phyloP scores from a whole-genome alignment of 92 coral and sea anemone genomes.

The Porites divaricata region DNA sequence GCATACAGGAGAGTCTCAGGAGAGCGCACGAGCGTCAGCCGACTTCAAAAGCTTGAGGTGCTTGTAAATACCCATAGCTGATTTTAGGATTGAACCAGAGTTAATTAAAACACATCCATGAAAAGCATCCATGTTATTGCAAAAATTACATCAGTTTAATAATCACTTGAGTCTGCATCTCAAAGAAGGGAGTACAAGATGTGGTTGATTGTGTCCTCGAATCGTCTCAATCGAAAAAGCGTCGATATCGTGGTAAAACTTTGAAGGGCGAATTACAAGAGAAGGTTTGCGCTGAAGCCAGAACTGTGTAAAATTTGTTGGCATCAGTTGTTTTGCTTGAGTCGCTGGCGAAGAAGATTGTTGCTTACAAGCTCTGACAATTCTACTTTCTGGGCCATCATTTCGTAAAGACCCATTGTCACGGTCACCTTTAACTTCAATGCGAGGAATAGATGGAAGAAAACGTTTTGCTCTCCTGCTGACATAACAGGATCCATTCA shows the following conservation, averaged over 20 bases:
- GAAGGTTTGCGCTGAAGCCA: conserved; percentile 41
- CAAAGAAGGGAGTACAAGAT: conserved; percentile 45
- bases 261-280: conserved; percentile 56
- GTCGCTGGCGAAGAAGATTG: not conserved
- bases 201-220: conserved; percentile 56
- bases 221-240: conserved; percentile 65
- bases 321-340: conserved; percentile 12
- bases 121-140: not conserved
- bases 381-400: not conserved
- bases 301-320: conserved; percentile 14
- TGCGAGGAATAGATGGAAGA: conserved; percentile 8
- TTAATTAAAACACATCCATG: too few relatives aligned
- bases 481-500: conserved; percentile 10
- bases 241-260: conserved; percentile 57
- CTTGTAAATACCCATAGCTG: too few relatives aligned
- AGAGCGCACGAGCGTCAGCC: too few relatives aligned
- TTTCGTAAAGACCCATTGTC: too few relatives aligned
- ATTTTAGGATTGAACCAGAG: too few relatives aligned
- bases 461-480: not conserved
- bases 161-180: conserved; percentile 3
- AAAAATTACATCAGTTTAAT: not conserved
- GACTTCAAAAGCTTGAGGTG: too few relatives aligned
- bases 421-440: not conserved
- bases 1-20: too few relatives aligned
- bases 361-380: not conserved